Evolutionary conservation across 2,113 vertebrate genomes (phyloP).

Genomic region (Rhinolophus sinicus): DNA sequence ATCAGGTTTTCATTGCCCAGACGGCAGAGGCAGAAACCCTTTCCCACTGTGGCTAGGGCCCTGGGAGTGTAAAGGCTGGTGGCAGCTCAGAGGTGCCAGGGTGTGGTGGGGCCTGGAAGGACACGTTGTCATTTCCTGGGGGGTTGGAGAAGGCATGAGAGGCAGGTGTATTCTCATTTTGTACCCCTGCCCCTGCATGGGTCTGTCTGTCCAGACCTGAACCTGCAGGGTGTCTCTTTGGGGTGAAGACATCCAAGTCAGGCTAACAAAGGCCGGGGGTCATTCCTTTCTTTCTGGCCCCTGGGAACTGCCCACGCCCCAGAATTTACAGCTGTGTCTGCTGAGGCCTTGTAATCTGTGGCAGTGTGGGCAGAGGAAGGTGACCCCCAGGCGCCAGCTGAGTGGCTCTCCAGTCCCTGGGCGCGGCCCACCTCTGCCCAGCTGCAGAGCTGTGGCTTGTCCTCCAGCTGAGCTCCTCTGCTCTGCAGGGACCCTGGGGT

Average conservation of each 20-base stretch:
- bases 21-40: background rate
- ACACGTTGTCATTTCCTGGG: background rate
- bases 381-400: fast-evolving
- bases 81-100: fast-evolving
- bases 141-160: background rate
- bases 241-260: background rate
- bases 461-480: background rate
- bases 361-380: background rate
- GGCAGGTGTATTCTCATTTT: no score
- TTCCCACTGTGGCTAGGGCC: background rate
- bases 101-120: background rate
- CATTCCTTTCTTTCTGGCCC: background rate
- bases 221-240: background rate
- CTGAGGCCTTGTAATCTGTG: background rate
- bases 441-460: background rate
- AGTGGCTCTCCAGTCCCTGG: background rate
- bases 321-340: background rate
- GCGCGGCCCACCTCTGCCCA: fast-evolving
- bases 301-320: fast-evolving
- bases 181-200: fast-evolving
- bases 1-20: background rate
- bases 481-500: background rate
- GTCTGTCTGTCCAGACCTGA: background rate
- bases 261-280: background rate
- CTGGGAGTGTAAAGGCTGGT: fast-evolving